Percentiles rank a stretch among this genome's conserved stretches.
Conservation (phyloP, 2,113 vertebrate genomes). For the Arenaria interpres region DNA sequence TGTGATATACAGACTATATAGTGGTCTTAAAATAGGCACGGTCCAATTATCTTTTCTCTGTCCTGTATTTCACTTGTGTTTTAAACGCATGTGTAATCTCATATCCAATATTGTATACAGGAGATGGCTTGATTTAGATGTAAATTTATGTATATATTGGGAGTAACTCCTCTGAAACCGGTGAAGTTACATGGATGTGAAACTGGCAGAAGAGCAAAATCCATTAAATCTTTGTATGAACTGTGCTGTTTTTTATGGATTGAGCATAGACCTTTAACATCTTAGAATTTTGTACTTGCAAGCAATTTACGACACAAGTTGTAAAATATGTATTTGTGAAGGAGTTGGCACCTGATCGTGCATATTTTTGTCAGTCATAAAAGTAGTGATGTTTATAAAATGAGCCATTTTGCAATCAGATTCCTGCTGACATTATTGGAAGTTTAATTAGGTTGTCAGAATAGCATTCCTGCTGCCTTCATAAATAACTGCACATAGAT, state of each 20-base stretch:
- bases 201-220: background rate
- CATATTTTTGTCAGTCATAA: slow-evolving; percentile 47
- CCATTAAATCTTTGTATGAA: background rate
- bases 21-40: background rate
- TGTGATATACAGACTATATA: background rate
- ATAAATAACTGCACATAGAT: slow-evolving; percentile 52
- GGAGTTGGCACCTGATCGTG: slow-evolving; percentile 25
- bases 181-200: background rate
- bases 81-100: background rate
- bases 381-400: slow-evolving; percentile 51
- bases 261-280: background rate
- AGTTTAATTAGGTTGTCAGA: slow-evolving; percentile 53
- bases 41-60: slow-evolving; percentile 25
- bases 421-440: slow-evolving; percentile 60
- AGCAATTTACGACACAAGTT: background rate
- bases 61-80: background rate
- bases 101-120: background rate
- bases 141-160: background rate
- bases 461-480: slow-evolving; percentile 31
- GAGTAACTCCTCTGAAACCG: background rate
- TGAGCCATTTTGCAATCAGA: slow-evolving; percentile 53
- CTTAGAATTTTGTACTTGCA: background rate
- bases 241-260: background rate
- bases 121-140: background rate
- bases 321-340: slow-evolving; percentile 13